Percentiles rank a stretch among this genome's conserved stretches.
phyloP scores from a whole-genome alignment of 1,140 invertebrate genomes.

The Brachionus calyciflorus region DNA sequence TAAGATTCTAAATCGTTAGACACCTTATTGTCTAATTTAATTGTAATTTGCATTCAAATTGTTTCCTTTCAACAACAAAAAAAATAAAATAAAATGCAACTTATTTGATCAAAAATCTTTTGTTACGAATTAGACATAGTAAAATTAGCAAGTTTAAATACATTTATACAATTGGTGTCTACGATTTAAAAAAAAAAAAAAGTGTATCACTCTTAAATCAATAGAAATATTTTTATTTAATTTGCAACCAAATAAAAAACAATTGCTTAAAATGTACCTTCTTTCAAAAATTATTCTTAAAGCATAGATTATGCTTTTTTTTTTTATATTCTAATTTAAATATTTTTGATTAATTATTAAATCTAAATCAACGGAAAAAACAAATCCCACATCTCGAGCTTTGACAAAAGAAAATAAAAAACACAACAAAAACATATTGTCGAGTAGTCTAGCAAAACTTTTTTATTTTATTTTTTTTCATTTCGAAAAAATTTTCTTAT shows the following conservation, averaged over 20 bases:
- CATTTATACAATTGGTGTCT: constrained; percentile 4
- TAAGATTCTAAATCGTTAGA: too few species aligned
- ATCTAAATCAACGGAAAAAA: constrained; percentile 27
- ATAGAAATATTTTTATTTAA: constrained; percentile 42
- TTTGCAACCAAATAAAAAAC: constrained; percentile 5
- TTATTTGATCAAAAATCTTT: too few species aligned
- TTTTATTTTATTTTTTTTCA: not conserved
- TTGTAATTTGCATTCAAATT: too few species aligned
- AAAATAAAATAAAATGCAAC: too few species aligned
- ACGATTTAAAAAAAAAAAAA: constrained; percentile 5
- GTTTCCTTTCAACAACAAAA: too few species aligned
- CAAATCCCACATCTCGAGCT: constrained; percentile 2
- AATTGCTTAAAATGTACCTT: not conserved
- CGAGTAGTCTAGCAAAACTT: constrained; percentile 16
- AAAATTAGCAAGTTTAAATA: not conserved
- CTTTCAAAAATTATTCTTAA: not conserved
- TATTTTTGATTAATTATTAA: constrained; percentile 39
- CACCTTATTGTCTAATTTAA: too few species aligned
- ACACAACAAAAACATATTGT: constrained; percentile 30
- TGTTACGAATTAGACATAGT: not conserved
- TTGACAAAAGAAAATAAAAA: too few species aligned
- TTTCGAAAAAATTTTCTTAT: not conserved
- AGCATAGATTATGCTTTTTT: too few species aligned
- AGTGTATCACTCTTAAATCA: not conserved
- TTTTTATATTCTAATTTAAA: constrained; percentile 31